Evolutionary conservation across 2,113 vertebrate genomes (phyloP).

Genomic region (Onychorhynchus coronatus): DNA sequence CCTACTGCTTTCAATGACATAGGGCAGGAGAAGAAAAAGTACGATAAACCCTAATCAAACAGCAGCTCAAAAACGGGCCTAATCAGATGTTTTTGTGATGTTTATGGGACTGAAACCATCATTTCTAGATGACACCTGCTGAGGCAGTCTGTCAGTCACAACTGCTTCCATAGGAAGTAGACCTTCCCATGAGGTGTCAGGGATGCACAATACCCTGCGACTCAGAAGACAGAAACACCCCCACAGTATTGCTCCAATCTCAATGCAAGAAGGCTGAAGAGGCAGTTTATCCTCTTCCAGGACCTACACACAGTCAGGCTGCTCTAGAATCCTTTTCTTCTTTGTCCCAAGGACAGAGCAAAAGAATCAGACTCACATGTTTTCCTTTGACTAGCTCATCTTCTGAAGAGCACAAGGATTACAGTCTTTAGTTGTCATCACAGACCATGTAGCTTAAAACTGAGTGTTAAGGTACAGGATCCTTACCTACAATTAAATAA

Average conservation of each 20-base stretch:
- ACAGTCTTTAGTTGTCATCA: neutral
- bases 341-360: neutral
- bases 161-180: neutral
- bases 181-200: neutral
- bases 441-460: neutral
- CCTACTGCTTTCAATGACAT: constrained; percentile 12
- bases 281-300: neutral
- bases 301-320: neutral
- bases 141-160: neutral
- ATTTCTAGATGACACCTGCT: neutral
- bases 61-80: neutral
- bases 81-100: neutral
- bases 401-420: neutral
- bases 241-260: neutral
- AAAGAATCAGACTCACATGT: neutral
- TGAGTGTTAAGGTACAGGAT: neutral
- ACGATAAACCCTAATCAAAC: neutral
- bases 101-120: neutral
- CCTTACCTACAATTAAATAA: neutral
- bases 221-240: neutral
- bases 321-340: neutral
- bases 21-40: neutral
- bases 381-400: neutral
- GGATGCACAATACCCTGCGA: neutral
- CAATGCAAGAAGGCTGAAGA: neutral